These are phyloP conservation scores for Halcyon chelicuti DNA, from an alignment of 2,797 vertebrate species.

Conservation along the genomic window DNA sequence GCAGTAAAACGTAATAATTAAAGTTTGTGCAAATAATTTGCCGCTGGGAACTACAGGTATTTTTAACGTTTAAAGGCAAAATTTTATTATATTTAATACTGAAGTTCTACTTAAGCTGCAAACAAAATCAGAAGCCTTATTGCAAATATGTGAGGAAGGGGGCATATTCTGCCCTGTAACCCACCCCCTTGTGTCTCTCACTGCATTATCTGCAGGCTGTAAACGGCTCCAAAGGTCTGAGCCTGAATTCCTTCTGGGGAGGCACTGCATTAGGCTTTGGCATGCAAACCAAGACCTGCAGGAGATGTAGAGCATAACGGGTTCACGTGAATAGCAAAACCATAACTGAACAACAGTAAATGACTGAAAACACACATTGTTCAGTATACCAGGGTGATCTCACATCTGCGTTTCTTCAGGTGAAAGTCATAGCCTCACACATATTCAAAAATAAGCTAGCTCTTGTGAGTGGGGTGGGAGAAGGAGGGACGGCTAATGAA, in stretches of 20 bases:
- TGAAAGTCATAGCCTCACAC: background rate
- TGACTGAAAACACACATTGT: background rate
- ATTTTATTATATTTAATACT: background rate
- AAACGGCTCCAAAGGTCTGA: background rate
- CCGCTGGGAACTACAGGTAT: background rate
- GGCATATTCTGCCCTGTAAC: background rate
- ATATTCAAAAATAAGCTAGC: background rate
- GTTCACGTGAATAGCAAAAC: background rate
- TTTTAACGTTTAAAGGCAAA: constrained; percentile 26
- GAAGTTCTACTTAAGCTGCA: background rate
- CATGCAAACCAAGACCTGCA: background rate
- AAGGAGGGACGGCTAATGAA: background rate
- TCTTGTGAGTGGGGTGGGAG: background rate
- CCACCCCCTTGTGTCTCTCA: background rate
- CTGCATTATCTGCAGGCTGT: background rate
- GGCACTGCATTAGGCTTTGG: background rate
- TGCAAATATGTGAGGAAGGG: background rate
- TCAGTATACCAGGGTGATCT: background rate
- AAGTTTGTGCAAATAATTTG: background rate
- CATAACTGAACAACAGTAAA: background rate
- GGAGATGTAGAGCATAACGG: background rate
- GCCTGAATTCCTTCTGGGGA: background rate
- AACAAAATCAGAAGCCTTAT: background rate
- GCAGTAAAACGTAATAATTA: background rate
- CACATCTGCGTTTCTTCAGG: background rate